phyloP scores from a whole-genome alignment of 2,888 invertebrate genomes.

The Aspidiotus destructor region DNA sequence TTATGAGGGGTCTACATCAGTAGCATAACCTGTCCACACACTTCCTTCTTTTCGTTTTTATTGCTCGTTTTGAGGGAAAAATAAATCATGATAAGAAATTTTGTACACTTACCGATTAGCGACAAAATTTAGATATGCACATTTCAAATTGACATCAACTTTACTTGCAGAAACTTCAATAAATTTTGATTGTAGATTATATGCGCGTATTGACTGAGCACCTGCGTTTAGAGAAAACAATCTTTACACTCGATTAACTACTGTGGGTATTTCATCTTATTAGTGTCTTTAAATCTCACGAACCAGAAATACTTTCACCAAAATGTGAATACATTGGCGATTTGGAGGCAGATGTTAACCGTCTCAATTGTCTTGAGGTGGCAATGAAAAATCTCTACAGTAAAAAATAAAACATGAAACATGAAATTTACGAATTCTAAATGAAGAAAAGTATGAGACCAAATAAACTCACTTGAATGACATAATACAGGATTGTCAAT shows the following conservation, averaged over 20 bases:
- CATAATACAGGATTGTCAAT: slow-evolving; percentile 69
- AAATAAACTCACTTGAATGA: slow-evolving; percentile 50
- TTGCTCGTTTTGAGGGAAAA: too few species aligned
- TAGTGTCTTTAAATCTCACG: not conserved
- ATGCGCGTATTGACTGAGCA: slow-evolving; percentile 77
- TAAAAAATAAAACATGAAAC: too few species aligned
- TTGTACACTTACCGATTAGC: too few species aligned
- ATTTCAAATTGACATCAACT: too few species aligned
- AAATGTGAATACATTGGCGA: slow-evolving; percentile 97
- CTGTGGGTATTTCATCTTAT: not conserved
- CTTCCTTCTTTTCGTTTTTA: too few species aligned
- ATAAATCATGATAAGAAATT: too few species aligned
- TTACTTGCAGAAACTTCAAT: slow-evolving; percentile 44
- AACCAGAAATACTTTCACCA: slow-evolving; percentile 75
- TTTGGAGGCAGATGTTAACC: slow-evolving; percentile 83
- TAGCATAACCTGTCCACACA: too few species aligned
- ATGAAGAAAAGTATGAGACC: too few species aligned
- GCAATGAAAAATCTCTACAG: slow-evolving; percentile 84
- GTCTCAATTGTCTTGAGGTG: slow-evolving; percentile 84
- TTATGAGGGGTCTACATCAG: too few species aligned
- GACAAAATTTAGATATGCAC: too few species aligned
- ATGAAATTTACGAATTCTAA: too few species aligned
- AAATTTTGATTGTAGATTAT: slow-evolving; percentile 69
- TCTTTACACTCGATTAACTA: not conserved
- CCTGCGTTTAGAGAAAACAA: slow-evolving; percentile 42